A percentile compares a stretch with the other conserved stretches of the same genome.
phyloP scores from a whole-genome alignment of 2,797 vertebrate genomes.

The Oryzias sinensis region DNA sequence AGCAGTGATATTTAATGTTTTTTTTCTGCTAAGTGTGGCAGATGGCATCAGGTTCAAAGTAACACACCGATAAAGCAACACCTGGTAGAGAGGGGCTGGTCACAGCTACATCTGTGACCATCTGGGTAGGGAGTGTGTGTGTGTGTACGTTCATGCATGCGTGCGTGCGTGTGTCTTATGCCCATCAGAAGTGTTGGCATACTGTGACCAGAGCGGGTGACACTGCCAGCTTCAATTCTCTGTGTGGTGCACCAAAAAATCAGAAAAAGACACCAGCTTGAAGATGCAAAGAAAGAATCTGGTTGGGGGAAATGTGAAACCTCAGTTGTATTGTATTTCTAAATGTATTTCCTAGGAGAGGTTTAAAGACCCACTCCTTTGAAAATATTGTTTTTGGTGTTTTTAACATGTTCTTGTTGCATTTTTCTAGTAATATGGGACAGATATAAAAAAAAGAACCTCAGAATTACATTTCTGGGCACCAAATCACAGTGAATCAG shows the following conservation, averaged over 20 bases:
- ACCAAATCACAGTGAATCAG: too few relatives aligned
- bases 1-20: slow-evolving; percentile 37
- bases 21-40: slow-evolving; percentile 64
- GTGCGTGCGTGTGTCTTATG: slow-evolving; percentile 51
- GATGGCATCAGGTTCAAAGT: slow-evolving; percentile 79
- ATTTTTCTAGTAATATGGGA: too few relatives aligned
- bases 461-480: too few relatives aligned
- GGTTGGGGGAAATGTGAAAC: slow-evolving; percentile 43
- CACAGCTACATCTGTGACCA: slow-evolving; percentile 78
- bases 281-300: slow-evolving; percentile 38
- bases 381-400: too few relatives aligned
- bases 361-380: too few relatives aligned
- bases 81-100: slow-evolving; percentile 76
- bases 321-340: slow-evolving; percentile 16
- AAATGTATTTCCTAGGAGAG: neutral
- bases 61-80: slow-evolving; percentile 80
- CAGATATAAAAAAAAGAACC: too few relatives aligned
- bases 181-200: slow-evolving; percentile 71
- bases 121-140: slow-evolving; percentile 48
- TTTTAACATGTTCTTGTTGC: too few relatives aligned
- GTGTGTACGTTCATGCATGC: slow-evolving; percentile 12
- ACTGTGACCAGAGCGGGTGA: slow-evolving; percentile 49
- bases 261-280: slow-evolving; percentile 57
- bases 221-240: slow-evolving; percentile 65
- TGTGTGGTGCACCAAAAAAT: slow-evolving; percentile 53